Evolutionary conservation across 2,797 vertebrate species (phyloP).

Genomic region (Falco concolor): DNA sequence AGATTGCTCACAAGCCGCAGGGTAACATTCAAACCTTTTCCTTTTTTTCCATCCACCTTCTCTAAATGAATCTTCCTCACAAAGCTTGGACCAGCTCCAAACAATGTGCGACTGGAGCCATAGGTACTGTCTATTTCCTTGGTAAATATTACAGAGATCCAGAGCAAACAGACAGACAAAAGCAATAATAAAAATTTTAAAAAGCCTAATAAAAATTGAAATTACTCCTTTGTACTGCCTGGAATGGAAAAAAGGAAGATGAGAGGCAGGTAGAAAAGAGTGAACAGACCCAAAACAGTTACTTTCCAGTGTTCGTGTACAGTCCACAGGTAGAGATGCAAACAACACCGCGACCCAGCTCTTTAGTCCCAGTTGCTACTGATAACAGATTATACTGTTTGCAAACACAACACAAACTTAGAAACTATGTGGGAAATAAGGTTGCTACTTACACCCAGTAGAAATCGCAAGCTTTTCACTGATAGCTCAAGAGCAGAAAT

Average conservation of each 20-base stretch:
- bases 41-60: not conserved
- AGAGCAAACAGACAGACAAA: not conserved
- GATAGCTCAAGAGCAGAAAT: slow-evolving; percentile 38
- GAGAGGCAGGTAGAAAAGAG: not conserved
- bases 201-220: not conserved
- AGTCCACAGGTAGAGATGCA: not conserved
- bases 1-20: not conserved
- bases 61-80: not conserved
- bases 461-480: slow-evolving; percentile 10
- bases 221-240: not conserved
- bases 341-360: not conserved
- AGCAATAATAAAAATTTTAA: not conserved
- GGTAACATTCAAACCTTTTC: not conserved
- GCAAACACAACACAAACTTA: slow-evolving; percentile 19
- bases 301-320: not conserved
- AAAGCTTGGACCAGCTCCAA: not conserved
- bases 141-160: not conserved
- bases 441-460: slow-evolving; percentile 7
- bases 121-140: not conserved
- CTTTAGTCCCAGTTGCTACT: not conserved
- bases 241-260: not conserved
- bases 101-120: not conserved
- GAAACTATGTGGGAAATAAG: slow-evolving; percentile 21
- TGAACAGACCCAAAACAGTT: not conserved
- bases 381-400: not conserved